Evolutionary conservation across 1,140 invertebrate genomes (phyloP), one percentile per base, ranked within the genome.

Genomic region (Teleopsis dalmanni): DNA sequence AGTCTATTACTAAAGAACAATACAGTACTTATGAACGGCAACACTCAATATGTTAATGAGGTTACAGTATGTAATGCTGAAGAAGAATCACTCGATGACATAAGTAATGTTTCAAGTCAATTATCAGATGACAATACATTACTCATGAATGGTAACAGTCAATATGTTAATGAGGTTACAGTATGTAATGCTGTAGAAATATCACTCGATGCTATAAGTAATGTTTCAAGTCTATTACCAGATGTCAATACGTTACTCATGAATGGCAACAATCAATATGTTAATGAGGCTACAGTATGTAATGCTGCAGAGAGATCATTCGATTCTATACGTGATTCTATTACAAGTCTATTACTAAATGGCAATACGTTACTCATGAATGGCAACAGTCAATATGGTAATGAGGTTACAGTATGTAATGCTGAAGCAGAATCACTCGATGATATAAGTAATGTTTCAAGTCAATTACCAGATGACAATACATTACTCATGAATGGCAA

Each of bases 151-250:
- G 55, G 38, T 9, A n/a, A n/a, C n/a, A n/a, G n/a, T n/a, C n/a
- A n/a, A n/a, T n/a, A n/a, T n/a, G n/a, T n/a, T n/a, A 58, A 52
- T 3, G 14, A 57, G 13, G 46, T 59, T 34, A 22, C 58, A n/a
- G n/a, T n/a, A n/a, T n/a, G n/a, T n/a, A n/a, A n/a, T n/a, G 16
- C 70, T 70, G 52, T 60, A 70, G 25, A 59, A 62, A 27, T n/a
- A n/a, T n/a, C 33, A 40, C 6, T 50, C 34, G 0, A 67, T 51
- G 55, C 57, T 3, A 38, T 57, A 2, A 53, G 50, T 1, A n/a
- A n/a, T 10, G n/a, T 54, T 11, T 34, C 53, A 9, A 33, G n/a
- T 7, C 22, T 58, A 8, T 41, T 51, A 16, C 21, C 57, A 38
- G 54, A n/a, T n/a, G n/a, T n/a, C n/a, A n/a, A n/a, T n/a, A n/a